Percentiles rank a stretch among this genome's conserved stretches.
Evolutionary conservation across 2,888 invertebrate species (phyloP).

Genomic region (Geophilus truncorum): DNA sequence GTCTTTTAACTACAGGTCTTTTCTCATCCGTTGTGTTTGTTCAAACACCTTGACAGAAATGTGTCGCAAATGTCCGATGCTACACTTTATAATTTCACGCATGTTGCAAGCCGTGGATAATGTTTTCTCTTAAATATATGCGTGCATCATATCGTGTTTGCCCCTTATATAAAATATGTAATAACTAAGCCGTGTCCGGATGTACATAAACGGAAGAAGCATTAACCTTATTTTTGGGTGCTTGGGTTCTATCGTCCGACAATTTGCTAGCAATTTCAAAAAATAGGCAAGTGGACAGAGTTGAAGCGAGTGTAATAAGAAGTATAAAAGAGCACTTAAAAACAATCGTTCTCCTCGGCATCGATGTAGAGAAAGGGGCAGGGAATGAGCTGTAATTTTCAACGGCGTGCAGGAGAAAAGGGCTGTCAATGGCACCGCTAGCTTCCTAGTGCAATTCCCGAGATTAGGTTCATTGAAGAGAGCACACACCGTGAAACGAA

Average conservation of each 20-base stretch:
- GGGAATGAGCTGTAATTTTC: conserved; percentile 30
- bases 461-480: conserved; percentile 31
- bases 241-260: conserved; percentile 17
- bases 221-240: neutral
- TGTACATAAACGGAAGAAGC: neutral
- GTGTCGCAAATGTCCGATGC: neutral
- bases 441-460: conserved; percentile 23
- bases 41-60: conserved; percentile 9
- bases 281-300: conserved; percentile 22
- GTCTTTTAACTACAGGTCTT: neutral
- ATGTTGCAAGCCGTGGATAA: neutral
- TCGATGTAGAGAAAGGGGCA: conserved; percentile 21
- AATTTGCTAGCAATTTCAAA: conserved; percentile 9
- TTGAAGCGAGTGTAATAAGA: conserved; percentile 7
- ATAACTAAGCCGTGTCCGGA: neutral
- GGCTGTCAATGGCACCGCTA: conserved; percentile 28
- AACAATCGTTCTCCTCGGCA: conserved; percentile 21
- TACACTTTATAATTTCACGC: neutral
- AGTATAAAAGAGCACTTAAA: conserved; percentile 23
- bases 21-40: neutral
- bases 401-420: conserved; percentile 19
- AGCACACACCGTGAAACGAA: conserved; percentile 30
- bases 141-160: neutral
- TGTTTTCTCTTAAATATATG: neutral
- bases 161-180: neutral